Percentiles rank a stretch among this genome's conserved stretches.
Evolutionary conservation across 2,888 invertebrate genomes (phyloP).

Genomic region (Dilophus febrilis): DNA sequence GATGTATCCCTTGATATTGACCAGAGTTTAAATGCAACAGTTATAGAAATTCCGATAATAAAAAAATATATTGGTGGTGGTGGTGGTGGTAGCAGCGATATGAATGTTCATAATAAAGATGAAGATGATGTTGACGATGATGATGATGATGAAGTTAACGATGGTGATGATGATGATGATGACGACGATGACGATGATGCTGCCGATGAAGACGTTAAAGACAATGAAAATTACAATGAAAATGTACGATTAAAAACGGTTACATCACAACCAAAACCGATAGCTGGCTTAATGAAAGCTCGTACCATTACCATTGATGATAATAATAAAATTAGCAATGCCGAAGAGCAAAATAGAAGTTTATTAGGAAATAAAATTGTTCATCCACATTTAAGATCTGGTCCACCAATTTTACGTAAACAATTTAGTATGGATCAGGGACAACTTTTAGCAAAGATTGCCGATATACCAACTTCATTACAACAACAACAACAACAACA

Average conservation of each 20-base stretch:
- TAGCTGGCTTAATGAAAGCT: background rate
- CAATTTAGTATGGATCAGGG: constrained; percentile 31
- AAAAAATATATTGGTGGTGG: too few species aligned
- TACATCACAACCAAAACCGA: constrained; percentile 15
- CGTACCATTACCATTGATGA: background rate
- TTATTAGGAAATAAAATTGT: too few species aligned
- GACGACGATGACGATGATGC: too few species aligned
- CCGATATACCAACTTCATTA: background rate
- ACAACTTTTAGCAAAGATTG: constrained; percentile 18
- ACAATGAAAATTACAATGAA: too few species aligned
- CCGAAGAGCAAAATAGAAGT: background rate
- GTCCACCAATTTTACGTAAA: constrained; percentile 19
- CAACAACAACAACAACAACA: background rate
- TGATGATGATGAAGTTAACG: too few species aligned
- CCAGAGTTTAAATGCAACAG: constrained; percentile 15
- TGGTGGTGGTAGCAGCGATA: too few species aligned
- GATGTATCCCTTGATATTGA: constrained; percentile 27
- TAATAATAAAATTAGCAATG: background rate
- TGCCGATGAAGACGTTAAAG: too few species aligned
- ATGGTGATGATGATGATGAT: too few species aligned
- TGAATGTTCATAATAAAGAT: too few species aligned
- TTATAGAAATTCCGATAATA: constrained; percentile 10
- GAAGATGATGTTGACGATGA: too few species aligned
- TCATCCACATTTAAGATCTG: background rate
- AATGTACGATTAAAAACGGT: background rate